These are phyloP conservation scores for Chrysodeixis includens DNA, from an alignment of 2,888 invertebrate genomes.

Conservation along the genomic window DNA sequence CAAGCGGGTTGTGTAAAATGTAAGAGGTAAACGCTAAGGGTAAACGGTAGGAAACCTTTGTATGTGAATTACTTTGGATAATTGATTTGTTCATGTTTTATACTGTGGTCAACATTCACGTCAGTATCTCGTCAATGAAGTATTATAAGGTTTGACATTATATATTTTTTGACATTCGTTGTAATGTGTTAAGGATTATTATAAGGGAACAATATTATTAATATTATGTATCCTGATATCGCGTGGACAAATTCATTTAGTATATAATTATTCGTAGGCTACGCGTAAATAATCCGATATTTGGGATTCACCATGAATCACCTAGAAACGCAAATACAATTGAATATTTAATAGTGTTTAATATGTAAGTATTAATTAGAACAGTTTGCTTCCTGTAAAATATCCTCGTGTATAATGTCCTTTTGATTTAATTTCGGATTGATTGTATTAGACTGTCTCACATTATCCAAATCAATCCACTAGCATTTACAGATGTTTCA, in stretches of 20 bases:
- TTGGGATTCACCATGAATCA: constrained; percentile 18
- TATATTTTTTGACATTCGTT: constrained; percentile 28
- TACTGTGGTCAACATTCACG: not conserved
- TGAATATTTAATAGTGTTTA: not conserved
- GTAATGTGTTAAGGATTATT: constrained; percentile 33
- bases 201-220: constrained; percentile 19
- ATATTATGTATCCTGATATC: constrained; percentile 33
- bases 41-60: too few relatives aligned
- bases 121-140: not conserved
- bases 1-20: too few relatives aligned
- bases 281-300: constrained; percentile 4
- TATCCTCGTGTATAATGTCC: not conserved
- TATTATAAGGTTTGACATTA: not conserved
- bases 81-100: not conserved
- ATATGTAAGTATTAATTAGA: not conserved
- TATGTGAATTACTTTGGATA: not conserved
- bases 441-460: not conserved
- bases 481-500: too few relatives aligned
- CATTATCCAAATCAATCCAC: too few relatives aligned
- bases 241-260: constrained; percentile 33
- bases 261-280: constrained; percentile 2
- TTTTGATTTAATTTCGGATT: not conserved
- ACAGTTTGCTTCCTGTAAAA: not conserved
- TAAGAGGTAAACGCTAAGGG: too few relatives aligned
- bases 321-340: not conserved